Conservation (phyloP, 2,888 invertebrate species). For the Graphium colonna region DNA sequence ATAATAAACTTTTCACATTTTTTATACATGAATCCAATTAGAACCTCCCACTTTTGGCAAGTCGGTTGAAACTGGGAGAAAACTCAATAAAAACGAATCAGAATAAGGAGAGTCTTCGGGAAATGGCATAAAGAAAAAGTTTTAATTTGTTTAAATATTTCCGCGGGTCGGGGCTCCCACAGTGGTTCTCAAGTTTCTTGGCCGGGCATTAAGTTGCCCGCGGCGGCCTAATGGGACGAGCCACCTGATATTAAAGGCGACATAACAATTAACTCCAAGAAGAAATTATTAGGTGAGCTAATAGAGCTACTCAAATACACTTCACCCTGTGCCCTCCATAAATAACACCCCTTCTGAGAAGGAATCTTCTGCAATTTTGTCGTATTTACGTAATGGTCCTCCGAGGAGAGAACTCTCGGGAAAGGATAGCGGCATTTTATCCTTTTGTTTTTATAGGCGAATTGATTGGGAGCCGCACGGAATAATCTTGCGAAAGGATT, state of each 20-base stretch:
- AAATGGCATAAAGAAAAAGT: slow-evolving; percentile 68
- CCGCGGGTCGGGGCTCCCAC: slow-evolving; percentile 52
- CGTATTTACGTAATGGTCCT: slow-evolving; percentile 72
- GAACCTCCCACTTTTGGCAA: slow-evolving; percentile 33
- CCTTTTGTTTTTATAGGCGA: slow-evolving; percentile 65
- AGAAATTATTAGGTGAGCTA: slow-evolving; percentile 77
- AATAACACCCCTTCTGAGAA: slow-evolving; percentile 69
- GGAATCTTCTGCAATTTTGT: slow-evolving; percentile 62
- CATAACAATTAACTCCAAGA: slow-evolving; percentile 76
- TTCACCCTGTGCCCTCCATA: slow-evolving; percentile 64
- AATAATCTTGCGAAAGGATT: slow-evolving; percentile 67
- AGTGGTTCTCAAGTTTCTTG: slow-evolving; percentile 63
- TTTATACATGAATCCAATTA: slow-evolving; percentile 35
- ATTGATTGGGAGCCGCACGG: slow-evolving; percentile 66
- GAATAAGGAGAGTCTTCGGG: slow-evolving; percentile 55
- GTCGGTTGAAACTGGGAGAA: slow-evolving; percentile 41
- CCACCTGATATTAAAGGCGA: slow-evolving; percentile 76
- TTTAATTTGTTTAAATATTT: slow-evolving; percentile 79
- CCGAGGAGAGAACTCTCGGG: slow-evolving; percentile 51
- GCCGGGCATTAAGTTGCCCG: slow-evolving; percentile 59
- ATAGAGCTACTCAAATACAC: slow-evolving; percentile 73
- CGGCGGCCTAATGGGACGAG: slow-evolving; percentile 68
- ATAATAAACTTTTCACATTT: slow-evolving; percentile 15
- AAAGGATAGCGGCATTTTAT: slow-evolving; percentile 48
- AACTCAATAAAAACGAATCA: slow-evolving; percentile 60